Evolutionary conservation across 2,113 vertebrate genomes (phyloP), one percentile per base, ranked within the genome.

Genomic region (Elanus axillaris): DNA sequence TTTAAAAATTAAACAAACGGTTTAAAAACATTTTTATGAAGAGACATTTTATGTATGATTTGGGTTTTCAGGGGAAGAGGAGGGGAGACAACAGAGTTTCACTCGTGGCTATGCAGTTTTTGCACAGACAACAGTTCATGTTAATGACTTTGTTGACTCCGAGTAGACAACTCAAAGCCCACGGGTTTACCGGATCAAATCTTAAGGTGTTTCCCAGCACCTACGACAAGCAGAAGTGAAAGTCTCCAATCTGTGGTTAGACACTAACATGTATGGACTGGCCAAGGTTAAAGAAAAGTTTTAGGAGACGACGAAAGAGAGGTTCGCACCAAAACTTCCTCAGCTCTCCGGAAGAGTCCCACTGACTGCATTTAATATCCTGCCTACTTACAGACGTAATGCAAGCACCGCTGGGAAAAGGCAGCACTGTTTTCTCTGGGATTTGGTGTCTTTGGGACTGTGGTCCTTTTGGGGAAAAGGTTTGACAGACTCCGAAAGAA

Each of bases 151-250:
- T 47, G 5, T 6, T 42, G 19, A 48, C 15, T 27, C 40, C 6
- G 19, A 59, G 63, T 2, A 64, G 31, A 20, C 3, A 7, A 48
- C 22, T n/a, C 0, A 0, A 1, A 43, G 12, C 29, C 16, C 43
- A 4, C 6, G 27, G 26, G 20, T 5, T 38, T 25, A 45, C 72
- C 34, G 68, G 31, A 31, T 43, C 45, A 80, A 58, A 72, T 17
- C 23, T 63, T 1, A 2, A 52, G 25, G 45, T 7, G 45, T 3
- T 64, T 32, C 29, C 43, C 67, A n/a, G 55, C 13, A 13, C 0
- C 6, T 5, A 29, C 31, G 26, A 71, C 31, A 18, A 73, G 77
- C 45, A 59, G 64, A 42, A 25, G 34, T 14, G 13, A 67, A 86
- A 66, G 16, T 63, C 42, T 31, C 34, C 22, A 15, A 3, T 27